Base-by-base conservation (phyloP, 2,888 invertebrate genomes). In the Fragum fragum region DNA sequence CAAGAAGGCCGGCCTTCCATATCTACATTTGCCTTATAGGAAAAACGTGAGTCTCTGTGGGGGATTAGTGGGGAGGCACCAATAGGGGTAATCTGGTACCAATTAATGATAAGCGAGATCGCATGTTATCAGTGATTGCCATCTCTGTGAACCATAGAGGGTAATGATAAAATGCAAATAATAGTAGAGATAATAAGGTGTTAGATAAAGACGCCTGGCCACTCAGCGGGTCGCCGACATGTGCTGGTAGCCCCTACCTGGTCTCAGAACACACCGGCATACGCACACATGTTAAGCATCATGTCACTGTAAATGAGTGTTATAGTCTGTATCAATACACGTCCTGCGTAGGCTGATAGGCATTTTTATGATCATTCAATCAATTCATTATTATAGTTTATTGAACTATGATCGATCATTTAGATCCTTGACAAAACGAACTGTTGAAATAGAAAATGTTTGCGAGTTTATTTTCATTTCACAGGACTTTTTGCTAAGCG, bases 21-120 rank as follows among this genome's bases (percentile, higher is more conserved):
- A 77, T 77, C 81, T 74, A 75, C 81, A 85, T 78, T 85, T 85
- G 79, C 85, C 85, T 76, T 85, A 82, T 79, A 81, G 85, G 85
- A 85, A 72, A 80, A 79, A 66, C 66, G 42, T 23, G 66, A 66
- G 66, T 42, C 66, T 66, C 66, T n/a, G 42, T 42, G 26, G 66
- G 66, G 66, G 66, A 42, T 66, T 66, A 66, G 42, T 9, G 23
- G 23, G 3, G 66, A 36, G 66, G 66, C 66, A 18, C 23, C 66
- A 5, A 42, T 18, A 9, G 66, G 66, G 66, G 42, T 39, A 26
- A 66, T 66, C 66, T 66, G 42, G 11, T 66, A 42, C 23, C 23
- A 42, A 66, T 66, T 42, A 66, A 26, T 42, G 42, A 23, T 66
- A 21, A 66, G 11, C 23, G n/a, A 1, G 42, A 66, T 47, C 47